phyloP scores from a whole-genome alignment of 92 coral and sea anemone genomes.

The Umimayanthus kanabou region DNA sequence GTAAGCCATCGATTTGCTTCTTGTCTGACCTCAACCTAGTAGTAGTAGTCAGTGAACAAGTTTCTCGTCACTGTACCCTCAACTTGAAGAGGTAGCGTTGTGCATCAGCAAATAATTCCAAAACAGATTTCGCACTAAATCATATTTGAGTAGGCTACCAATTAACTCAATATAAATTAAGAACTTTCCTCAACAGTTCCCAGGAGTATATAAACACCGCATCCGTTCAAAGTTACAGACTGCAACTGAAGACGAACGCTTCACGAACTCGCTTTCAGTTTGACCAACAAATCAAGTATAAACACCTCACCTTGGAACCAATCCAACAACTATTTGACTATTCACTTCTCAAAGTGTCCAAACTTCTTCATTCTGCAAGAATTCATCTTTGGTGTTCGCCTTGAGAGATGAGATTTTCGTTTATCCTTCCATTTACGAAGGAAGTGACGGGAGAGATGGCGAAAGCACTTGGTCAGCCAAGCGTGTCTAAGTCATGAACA shows the following conservation, averaged over 20 bases:
- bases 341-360: background rate
- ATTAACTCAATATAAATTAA: background rate
- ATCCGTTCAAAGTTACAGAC: background rate
- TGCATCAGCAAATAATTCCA: background rate
- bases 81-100: constrained; percentile 4
- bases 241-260: too few relatives aligned
- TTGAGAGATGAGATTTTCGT: background rate
- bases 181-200: background rate
- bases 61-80: background rate
- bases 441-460: background rate
- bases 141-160: background rate
- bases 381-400: background rate
- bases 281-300: constrained; percentile 10
- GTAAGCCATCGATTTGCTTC: too few relatives aligned
- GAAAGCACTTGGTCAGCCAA: constrained; percentile 10
- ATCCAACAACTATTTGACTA: background rate
- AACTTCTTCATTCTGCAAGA: constrained; percentile 11
- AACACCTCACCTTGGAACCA: background rate
- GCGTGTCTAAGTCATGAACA: background rate
- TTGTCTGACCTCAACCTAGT: too few relatives aligned
- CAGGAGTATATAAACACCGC: background rate
- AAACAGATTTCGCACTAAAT: background rate
- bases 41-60: too few relatives aligned
- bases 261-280: background rate
- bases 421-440: background rate